phyloP scores from a whole-genome alignment of 2,888 invertebrate genomes.

The Agrilus biguttatus region DNA sequence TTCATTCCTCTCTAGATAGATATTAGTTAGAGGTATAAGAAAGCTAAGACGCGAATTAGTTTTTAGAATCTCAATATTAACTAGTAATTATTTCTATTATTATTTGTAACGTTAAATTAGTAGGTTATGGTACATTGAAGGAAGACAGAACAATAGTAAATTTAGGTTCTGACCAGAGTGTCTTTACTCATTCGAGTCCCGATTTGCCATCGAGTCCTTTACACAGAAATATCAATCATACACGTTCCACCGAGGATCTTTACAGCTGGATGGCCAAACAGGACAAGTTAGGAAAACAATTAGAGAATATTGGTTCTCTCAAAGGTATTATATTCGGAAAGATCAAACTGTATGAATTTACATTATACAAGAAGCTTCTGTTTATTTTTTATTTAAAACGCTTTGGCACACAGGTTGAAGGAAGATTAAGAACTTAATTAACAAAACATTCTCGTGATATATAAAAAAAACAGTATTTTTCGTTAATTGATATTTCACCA shows the following conservation, averaged over 20 bases:
- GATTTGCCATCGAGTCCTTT: slow-evolving; percentile 28
- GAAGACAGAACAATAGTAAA: slow-evolving; percentile 43
- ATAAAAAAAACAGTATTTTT: too few species aligned
- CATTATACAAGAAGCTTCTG: too few species aligned
- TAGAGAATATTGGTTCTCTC: slow-evolving; percentile 5
- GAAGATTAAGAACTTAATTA: too few species aligned
- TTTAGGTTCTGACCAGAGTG: slow-evolving; percentile 53
- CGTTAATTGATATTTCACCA: too few species aligned
- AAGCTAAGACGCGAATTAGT: too few species aligned
- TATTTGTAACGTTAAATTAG: slow-evolving; percentile 1
- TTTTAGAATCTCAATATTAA: too few species aligned
- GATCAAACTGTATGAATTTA: too few species aligned
- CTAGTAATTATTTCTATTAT: too few species aligned
- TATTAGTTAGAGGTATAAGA: too few species aligned
- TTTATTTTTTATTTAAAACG: neutral
- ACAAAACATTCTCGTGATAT: too few species aligned
- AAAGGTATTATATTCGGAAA: slow-evolving; percentile 1
- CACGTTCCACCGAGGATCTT: slow-evolving; percentile 52
- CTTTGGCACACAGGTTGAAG: neutral
- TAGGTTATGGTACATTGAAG: slow-evolving; percentile 61
- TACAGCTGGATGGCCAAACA: slow-evolving; percentile 97
- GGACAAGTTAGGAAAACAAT: slow-evolving; percentile 17
- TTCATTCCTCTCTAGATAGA: too few species aligned
- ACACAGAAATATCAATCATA: slow-evolving; percentile 22
- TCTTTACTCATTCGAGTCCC: slow-evolving; percentile 32